Evolutionary conservation across 2,113 vertebrate genomes (phyloP), one percentile per base, ranked within the genome.

Genomic region (Barnardius zonarius): DNA sequence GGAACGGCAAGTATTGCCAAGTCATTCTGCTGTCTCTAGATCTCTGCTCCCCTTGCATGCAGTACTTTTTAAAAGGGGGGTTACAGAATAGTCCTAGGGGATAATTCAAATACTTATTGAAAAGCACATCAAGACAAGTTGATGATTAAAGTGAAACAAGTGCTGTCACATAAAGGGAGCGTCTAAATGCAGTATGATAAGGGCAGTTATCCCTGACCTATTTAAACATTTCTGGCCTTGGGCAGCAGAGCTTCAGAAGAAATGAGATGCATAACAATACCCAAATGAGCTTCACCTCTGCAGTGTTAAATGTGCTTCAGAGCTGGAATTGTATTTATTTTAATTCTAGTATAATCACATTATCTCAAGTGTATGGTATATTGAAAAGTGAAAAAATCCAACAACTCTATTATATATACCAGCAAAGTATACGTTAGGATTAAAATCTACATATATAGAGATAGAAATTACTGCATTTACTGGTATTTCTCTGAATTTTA

Each of bases 161-260:
- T 72, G n/a, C 57, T 82, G 64, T 59, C 72, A 33, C n/a, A 75
- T 55, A 72, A 93, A 94, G 86, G n/a, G 35, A 86, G 55, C 8
- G 25, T 68, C 73, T 84, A 75, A 92, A 35, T 33, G 54, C 51
- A 54, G 61, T 73, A 49, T 39, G 67, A 46, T 83, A 75, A 94
- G 88, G 73, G 81, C 88, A 94, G 63, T 91, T 95, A 93, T 95
- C 87, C 80, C 91, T 94, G 90, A 97, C 92, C 94, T 92, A 96
- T 90, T 96, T 94, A 90, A 97, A 93, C 23, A 13, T 59, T 96
- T 96, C 94, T 96, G 89, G 92, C 92, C 80, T 81, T 83, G 35
- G 90, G 91, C 88, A 92, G 64, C 66, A 86, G 87, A 61, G n/a
- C 76, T 93, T 84, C 90, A 68, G 54, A 72, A 83, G 80, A 96